Base-by-base conservation (phyloP, 2,888 invertebrate genomes). In the Halictus quadricinctus region DNA sequence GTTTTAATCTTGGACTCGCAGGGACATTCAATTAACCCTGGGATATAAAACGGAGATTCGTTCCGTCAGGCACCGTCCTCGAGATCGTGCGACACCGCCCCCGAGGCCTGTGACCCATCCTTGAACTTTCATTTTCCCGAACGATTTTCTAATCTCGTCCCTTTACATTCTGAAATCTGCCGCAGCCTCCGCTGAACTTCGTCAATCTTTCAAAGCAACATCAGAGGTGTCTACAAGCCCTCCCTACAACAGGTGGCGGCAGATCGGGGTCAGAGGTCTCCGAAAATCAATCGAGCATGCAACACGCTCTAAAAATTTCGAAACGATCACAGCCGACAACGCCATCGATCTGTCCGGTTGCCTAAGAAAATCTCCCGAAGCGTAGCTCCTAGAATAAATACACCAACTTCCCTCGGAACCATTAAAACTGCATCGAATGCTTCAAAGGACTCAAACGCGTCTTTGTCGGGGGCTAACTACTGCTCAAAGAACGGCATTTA, bases 201-300 rank as follows among this genome's bases (percentile, higher is more conserved):
- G 43, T 13, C 69, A 69, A 69, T 43, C 69, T 69, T 69, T 43
- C 69, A 41, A 41, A 43, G 69, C 69, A n/a, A 69, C 69, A 41
- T 41, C 69, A 4, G 21, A 69, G 69, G 25, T 72, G 25, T 15
- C 70, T 15, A 0, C 72, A 13, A 13, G 15, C 15, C 72, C 43
- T 50, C 41, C n/a, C 78, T 81, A 85, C 86, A 86, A 86, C 86
- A 86, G 86, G 86, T 86, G 86, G 85, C 72, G 85, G 85, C 76
- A 48, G 69, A 85, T 69, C 79, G 70, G 70, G 76, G 79, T 81
- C 84, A 66, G 58, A 74, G 69, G 78, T 66, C 66, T 66, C 48
- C n/a, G 72, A 36, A 70, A 76, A 79, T n/a, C 64, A 64, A 64
- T 64, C 64, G 70, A 46, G 54, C 50, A 48, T 41, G 48, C 66